Evolutionary conservation across 2,797 vertebrate species (phyloP).

Genomic region (Chiloscyllium punctatum): DNA sequence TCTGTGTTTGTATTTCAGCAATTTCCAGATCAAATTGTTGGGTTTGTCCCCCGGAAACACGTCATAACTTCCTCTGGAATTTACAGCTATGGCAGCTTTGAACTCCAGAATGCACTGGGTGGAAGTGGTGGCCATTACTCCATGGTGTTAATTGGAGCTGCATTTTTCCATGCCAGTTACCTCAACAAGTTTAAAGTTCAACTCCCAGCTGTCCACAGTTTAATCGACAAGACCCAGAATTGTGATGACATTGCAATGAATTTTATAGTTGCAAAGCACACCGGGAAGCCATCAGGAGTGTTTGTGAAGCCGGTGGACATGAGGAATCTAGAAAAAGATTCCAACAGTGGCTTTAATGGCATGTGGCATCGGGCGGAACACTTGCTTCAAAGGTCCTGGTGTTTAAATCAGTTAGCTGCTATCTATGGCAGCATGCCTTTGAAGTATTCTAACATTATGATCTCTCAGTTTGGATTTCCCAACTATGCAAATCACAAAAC

Average conservation of each 20-base stretch:
- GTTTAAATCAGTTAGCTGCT: conserved; percentile 75
- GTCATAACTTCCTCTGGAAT: conserved; percentile 69
- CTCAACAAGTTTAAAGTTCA: conserved; percentile 79
- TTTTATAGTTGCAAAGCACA: conserved; percentile 70
- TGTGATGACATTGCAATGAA: conserved; percentile 94
- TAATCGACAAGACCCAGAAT: conserved; percentile 87
- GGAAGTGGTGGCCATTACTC: conserved; percentile 82
- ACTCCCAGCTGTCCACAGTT: conserved; percentile 60
- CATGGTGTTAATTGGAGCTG: conserved; percentile 84
- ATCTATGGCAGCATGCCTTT: conserved; percentile 85
- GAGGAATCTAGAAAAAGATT: conserved; percentile 81
- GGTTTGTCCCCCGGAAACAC: conserved; percentile 88
- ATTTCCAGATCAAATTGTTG: conserved; percentile 88
- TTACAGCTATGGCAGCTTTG: conserved; percentile 86
- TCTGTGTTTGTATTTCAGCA: conserved; percentile 60
- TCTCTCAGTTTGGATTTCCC: conserved; percentile 91
- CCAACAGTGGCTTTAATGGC: conserved; percentile 75
- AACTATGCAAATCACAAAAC: conserved; percentile 85
- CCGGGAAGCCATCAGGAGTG: conserved; percentile 67
- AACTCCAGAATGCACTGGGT: conserved; percentile 71
- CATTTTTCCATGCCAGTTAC: conserved; percentile 79
- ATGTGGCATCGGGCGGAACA: conserved; percentile 93
- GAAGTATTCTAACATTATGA: conserved; percentile 84
- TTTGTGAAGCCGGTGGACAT: conserved; percentile 87
- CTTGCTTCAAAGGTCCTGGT: conserved; percentile 84